Base-by-base conservation (phyloP, 2,797 vertebrate genomes). In the Sebastes alutus region DNA sequence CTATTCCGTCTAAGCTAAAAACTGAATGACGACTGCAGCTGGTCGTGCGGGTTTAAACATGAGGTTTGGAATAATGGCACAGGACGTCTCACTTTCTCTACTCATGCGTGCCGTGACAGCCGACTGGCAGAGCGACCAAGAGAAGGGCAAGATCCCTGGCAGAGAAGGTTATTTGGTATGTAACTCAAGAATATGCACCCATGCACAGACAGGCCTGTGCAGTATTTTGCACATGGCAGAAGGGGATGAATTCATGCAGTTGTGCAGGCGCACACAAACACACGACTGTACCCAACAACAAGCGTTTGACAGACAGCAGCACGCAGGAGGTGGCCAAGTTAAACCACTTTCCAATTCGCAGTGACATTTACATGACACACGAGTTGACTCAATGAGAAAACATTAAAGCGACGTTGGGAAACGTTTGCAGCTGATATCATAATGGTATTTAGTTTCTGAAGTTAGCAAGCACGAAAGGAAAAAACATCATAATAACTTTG, bases 221-320 rank as follows among this genome's bases (percentile, higher is more conserved):
- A 81, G 88, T 81, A 22, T 46, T 46, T 84, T 83, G 78, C 87
- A 86, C 88, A 90, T 82, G 83, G 86, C 87, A 87, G 72, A 13
- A 61, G 9, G 66, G 59, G 55, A 90, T 88, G 80, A 86, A 90
- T 89, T 81, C 75, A 89, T 88, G 79, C 92, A 85, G 79, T 89
- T 90, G 88, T 90, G 81, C 61, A 72, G 72, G 42, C 60, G 12
- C 67, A 72, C 64, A 87, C 85, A 88, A 76, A 90, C 83, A 84
- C 83, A 89, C 55, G 82, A 89, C 87, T 89, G 90, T 89, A 83
- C 69, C 82, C 81, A 76, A 84, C 67, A 65, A 83, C 67, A 65
- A 83, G 80, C 61, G 65, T 91, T 92, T 94, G 92, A 94, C 83
- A 78, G 91, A 93, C 92, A 88, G 91, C 88, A 81, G 89, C 91